phyloP scores from a whole-genome alignment of 2,797 vertebrate species.

The Tarsius wallacei region DNA sequence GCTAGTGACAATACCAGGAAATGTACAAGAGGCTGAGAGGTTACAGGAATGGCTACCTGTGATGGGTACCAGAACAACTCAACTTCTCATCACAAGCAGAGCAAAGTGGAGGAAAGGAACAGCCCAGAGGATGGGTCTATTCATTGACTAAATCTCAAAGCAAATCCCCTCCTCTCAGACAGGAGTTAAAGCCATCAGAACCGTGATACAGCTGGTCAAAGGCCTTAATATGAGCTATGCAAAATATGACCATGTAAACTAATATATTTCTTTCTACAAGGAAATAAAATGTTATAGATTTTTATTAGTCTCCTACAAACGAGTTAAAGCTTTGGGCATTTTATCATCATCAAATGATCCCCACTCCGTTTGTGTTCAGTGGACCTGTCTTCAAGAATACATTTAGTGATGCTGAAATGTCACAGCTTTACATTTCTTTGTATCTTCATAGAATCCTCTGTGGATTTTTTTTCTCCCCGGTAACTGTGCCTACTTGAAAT shows the following conservation, averaged over 20 bases:
- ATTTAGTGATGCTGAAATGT: constrained; percentile 10
- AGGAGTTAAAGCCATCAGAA: neutral
- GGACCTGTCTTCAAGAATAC: neutral
- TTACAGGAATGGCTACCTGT: neutral
- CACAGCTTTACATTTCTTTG: neutral
- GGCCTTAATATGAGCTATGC: neutral
- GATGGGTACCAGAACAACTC: neutral
- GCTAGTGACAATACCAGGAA: neutral
- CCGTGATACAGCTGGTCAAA: neutral
- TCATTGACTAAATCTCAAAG: neutral
- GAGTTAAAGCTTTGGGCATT: neutral
- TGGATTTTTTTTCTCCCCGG: neutral
- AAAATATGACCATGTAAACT: neutral
- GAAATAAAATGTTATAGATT: neutral
- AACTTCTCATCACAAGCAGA: neutral
- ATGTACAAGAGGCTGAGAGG: neutral
- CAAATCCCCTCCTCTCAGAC: neutral
- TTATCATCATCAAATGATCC: constrained; percentile 1
- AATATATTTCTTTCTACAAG: neutral
- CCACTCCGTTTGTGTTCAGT: neutral
- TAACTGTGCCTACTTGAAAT: neutral
- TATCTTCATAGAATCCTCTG: neutral
- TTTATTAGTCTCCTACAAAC: neutral
- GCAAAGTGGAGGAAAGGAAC: neutral
- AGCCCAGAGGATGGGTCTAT: neutral